A percentile compares a stretch with the other conserved stretches of the same genome.
Conservation (phyloP, 2,888 invertebrate species). For the Scaptomyza caliginosa region DNA sequence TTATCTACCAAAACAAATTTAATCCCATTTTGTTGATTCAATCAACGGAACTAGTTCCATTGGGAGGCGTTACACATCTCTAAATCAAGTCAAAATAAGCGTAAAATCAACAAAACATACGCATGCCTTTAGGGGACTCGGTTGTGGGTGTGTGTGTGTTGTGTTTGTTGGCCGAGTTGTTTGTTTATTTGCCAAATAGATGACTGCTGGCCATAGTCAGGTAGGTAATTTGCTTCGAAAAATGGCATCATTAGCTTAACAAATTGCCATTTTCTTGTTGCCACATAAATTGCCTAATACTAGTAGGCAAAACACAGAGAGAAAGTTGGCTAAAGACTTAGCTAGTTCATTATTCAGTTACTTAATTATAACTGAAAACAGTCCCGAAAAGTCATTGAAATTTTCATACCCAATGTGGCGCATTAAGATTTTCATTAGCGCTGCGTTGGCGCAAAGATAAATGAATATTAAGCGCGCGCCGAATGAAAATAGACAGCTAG, state of each 20-base stretch:
- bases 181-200: conserved; percentile 55
- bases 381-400: conserved; percentile 46
- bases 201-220: conserved; percentile 51
- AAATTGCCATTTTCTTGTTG: conserved; percentile 68
- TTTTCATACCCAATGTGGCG: conserved; percentile 23
- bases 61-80: neutral
- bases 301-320: neutral
- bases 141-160: neutral
- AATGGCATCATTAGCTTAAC: conserved; percentile 74
- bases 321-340: conserved; percentile 21
- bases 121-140: neutral
- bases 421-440: conserved; percentile 67
- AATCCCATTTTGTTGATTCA: neutral
- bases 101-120: conserved; percentile 22
- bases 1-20: neutral
- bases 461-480: conserved; percentile 67
- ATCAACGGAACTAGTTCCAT: conserved; percentile 17
- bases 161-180: conserved; percentile 36
- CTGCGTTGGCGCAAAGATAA: conserved; percentile 27
- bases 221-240: conserved; percentile 75
- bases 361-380: conserved; percentile 74
- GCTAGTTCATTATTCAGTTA: conserved; percentile 11
- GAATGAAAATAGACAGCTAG: conserved; percentile 69
- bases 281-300: conserved; percentile 55
- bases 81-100: conserved; percentile 7